Evolutionary conservation across 2,797 vertebrate species (phyloP).

Genomic region (Phrynocephalus guinanensis): DNA sequence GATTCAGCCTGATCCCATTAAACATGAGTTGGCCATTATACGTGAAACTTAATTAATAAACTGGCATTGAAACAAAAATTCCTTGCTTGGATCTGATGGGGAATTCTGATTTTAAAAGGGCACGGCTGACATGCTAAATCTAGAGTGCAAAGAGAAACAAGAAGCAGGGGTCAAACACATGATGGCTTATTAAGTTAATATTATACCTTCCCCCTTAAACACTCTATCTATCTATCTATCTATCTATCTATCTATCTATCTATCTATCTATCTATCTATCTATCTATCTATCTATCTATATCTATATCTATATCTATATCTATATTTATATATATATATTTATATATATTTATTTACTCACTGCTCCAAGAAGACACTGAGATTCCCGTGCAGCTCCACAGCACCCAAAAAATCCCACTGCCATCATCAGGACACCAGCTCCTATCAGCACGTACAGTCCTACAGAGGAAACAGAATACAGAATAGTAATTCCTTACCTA

Average conservation of each 20-base stretch:
- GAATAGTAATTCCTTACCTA: background rate
- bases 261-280: too few relatives aligned
- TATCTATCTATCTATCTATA: too few relatives aligned
- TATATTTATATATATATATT: too few relatives aligned
- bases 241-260: too few relatives aligned
- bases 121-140: background rate
- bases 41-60: background rate
- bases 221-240: too few relatives aligned
- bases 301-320: too few relatives aligned
- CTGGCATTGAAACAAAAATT: background rate
- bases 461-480: slow-evolving; percentile 58
- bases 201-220: background rate
- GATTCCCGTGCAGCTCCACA: slow-evolving; percentile 95
- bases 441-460: slow-evolving; percentile 93
- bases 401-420: slow-evolving; percentile 96
- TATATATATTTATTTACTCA: slow-evolving; percentile 78
- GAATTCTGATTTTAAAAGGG: background rate
- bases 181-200: background rate
- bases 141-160: background rate
- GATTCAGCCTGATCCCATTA: background rate
- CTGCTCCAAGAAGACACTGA: slow-evolving; percentile 93
- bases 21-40: background rate
- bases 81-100: background rate
- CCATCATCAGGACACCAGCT: slow-evolving; percentile 91
- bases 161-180: background rate